Evolutionary conservation across 2,888 invertebrate species (phyloP), one percentile per base, ranked within the genome.

Genomic region (Ormyrus pomaceus): DNA sequence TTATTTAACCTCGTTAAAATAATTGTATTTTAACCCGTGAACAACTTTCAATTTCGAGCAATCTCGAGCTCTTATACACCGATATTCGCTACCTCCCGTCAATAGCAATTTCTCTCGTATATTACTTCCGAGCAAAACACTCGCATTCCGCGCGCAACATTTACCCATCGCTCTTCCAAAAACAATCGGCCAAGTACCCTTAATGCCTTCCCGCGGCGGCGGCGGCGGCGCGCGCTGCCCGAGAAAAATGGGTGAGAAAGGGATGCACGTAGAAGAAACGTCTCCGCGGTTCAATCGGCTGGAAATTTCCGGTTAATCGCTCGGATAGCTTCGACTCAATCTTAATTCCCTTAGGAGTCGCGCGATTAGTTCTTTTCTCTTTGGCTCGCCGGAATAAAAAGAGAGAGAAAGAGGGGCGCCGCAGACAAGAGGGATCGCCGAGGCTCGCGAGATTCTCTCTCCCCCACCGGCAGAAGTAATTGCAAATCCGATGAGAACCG

Each of bases 281-380:
- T 79, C 78, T 68, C 55, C 72, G 68, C 59, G 71, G 79, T 76
- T 83, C 77, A 81, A 83, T 83, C 84, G 81, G 77, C 80, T 81
- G 84, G 83, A 84, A 86, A 86, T 86, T 84, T 85, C 83, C 83
- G 82, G 84, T 86, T 84, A 85, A 86, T 84, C 85, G 83, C 79
- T 61, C 66, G 78, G 71, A 68, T 79, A 77, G 80, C 75, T 76
- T 70, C 68, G 77, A 71, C 72, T 80, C 69, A 70, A 71, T 82
- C 71, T 72, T 76, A 80, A 80, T 82, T 80, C 73, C 71, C 78
- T 62, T 46, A 51, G 74, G 71, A 79, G 53, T 11, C 53, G 19
- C 48, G 56, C 56, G 45, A 71, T 70, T 74, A 59, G 45, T 65
- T 81, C 66, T 50, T 68, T 61, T 11, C 62, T 69, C 74, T 72